Evolutionary conservation across 2,888 invertebrate species (phyloP).

Genomic region (Caenorhabditis sp.): DNA sequence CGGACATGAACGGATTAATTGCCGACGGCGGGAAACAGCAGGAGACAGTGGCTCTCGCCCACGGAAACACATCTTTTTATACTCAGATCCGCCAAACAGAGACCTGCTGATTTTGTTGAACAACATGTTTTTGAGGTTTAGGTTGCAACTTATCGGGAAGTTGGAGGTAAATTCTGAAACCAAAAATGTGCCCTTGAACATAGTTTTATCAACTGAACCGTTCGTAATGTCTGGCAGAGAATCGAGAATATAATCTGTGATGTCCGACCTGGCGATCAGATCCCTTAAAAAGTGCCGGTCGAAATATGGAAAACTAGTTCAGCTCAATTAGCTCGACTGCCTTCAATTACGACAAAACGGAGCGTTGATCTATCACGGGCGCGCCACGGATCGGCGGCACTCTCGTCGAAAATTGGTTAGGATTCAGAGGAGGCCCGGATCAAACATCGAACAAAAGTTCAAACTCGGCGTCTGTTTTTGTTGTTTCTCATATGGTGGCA

Average conservation of each 20-base stretch:
- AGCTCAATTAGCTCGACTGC: constrained; percentile 38
- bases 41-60: background rate
- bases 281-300: constrained; percentile 15
- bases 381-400: constrained; percentile 1
- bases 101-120: background rate
- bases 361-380: constrained; percentile 27
- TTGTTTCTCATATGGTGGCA: constrained; percentile 8
- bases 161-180: background rate
- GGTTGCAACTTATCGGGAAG: background rate
- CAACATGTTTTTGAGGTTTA: constrained; percentile 5
- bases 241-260: constrained; percentile 27
- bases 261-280: constrained; percentile 11
- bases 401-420: constrained; percentile 9
- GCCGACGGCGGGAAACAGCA: background rate
- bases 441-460: constrained; percentile 52
- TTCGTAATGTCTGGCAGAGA: too few relatives aligned
- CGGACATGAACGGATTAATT: background rate
- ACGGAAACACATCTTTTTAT: too few relatives aligned
- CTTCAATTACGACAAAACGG: constrained; percentile 29
- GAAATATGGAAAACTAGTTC: constrained; percentile 43
- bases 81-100: background rate
- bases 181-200: too few relatives aligned
- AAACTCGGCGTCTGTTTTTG: constrained; percentile 41
- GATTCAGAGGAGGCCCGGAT: constrained; percentile 7
- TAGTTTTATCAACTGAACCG: background rate